These are phyloP conservation scores for Thereva nobilitata DNA, from an alignment of 2,888 invertebrate genomes.

Conservation along the genomic window DNA sequence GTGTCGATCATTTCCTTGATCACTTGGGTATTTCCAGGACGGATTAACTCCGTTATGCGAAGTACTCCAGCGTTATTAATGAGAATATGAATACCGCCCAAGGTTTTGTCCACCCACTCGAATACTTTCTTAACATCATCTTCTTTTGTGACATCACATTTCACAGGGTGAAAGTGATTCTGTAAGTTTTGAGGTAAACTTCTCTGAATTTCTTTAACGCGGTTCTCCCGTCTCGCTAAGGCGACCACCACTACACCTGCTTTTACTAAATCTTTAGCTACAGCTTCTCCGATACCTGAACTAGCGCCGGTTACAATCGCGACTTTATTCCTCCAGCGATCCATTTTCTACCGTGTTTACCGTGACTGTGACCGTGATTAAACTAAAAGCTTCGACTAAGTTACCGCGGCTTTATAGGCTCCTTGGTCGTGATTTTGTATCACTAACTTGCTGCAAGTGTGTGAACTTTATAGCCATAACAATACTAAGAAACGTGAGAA, in stretches of 20 bases:
- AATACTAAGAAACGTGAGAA: too few relatives aligned
- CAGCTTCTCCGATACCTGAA: constrained; percentile 64
- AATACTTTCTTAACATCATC: constrained; percentile 62
- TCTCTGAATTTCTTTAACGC: constrained; percentile 49
- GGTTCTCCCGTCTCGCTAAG: constrained; percentile 60
- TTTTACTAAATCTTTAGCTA: constrained; percentile 56
- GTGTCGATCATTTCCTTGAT: constrained; percentile 55
- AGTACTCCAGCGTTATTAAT: constrained; percentile 62
- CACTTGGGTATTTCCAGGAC: constrained; percentile 45
- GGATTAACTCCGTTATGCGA: constrained; percentile 28
- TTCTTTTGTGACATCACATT: constrained; percentile 63
- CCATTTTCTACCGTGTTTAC: constrained; percentile 53
- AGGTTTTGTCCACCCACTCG: constrained; percentile 57
- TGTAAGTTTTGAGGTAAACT: constrained; percentile 49
- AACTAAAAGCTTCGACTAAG: neutral
- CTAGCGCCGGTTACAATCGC: constrained; percentile 69
- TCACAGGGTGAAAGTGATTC: constrained; percentile 52
- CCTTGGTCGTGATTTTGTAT: too few relatives aligned
- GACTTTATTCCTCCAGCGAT: constrained; percentile 64
- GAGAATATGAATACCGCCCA: constrained; percentile 64
- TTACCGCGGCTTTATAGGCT: too few relatives aligned
- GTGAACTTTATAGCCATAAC: too few relatives aligned
- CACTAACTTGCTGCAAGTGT: too few relatives aligned
- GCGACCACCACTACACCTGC: constrained; percentile 63
- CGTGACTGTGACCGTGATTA: neutral